Base-by-base conservation (phyloP, 2,797 vertebrate genomes). In the Lophotriccus pileatus region DNA sequence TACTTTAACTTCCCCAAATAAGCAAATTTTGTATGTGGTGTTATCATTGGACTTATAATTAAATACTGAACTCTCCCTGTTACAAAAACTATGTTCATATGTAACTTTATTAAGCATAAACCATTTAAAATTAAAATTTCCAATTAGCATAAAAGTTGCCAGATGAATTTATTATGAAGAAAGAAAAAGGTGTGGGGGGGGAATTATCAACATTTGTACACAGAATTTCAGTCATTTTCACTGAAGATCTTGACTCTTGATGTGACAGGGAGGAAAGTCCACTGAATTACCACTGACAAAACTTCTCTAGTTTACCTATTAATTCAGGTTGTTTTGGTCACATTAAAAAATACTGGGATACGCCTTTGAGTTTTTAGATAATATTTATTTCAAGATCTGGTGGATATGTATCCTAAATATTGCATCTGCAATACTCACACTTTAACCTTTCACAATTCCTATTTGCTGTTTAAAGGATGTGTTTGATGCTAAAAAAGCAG, bases 111-210 rank as follows among this genome's bases (percentile, higher is more conserved):
- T 25, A 76, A 30, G 19, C 17, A 62, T 37, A 66, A 79, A 2
- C 4, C 13, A 21, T 80, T 83, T 69, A 46, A 52, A 87, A 83
- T 77, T 1, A 76, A 66, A 62, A 55, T 50, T 82, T 68, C 14
- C 5, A 43, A 27, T 28, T 50, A 81, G 1, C 13, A 16, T 36
- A 9, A 23, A 52, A 58, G 3, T 14, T 9, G 53, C 2, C 2
- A 47, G 6, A 8, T 60, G 20, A 78, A 72, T 58, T 75, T 67
- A 24, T 70, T 37, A 70, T 7, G 9, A 81, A 55, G 6, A 17
- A 75, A 44, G 7, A 32, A 60, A 36, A 2, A 7, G 3, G 2
- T 1, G 0, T 22, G 21, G 44, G 44, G 44, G 21, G 32, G 21
- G 28, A 69, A 66, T 39, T 39, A 52, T 28, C 13, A 66, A 39